A percentile compares a stretch with the other conserved stretches of the same genome.
Evolutionary conservation across 2,113 vertebrate genomes (phyloP).

Genomic region (Notothenia rossii): DNA sequence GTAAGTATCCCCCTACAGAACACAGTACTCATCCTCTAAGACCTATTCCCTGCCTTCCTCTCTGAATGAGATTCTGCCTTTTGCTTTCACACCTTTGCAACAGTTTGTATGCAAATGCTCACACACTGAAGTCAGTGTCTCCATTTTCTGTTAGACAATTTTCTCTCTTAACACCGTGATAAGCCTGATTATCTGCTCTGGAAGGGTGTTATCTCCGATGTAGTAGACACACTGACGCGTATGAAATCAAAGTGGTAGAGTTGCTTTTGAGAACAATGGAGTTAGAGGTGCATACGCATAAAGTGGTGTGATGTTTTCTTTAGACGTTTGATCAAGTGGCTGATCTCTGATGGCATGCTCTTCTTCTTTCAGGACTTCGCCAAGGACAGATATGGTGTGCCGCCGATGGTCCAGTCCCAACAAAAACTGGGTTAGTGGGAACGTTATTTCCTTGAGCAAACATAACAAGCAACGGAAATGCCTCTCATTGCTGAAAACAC

Average conservation of each 20-base stretch:
- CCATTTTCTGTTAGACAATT: conserved; percentile 16
- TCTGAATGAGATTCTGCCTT: conserved; percentile 21
- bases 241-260: conserved; percentile 15
- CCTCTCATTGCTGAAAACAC: background rate
- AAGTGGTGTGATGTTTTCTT: conserved; percentile 19
- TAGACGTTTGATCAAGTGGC: background rate
- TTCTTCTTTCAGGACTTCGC: conserved; percentile 91
- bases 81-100: conserved; percentile 40
- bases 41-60: conserved; percentile 13
- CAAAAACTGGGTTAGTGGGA: conserved; percentile 94
- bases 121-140: background rate
- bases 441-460: background rate
- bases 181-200: conserved; percentile 45
- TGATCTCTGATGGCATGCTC: background rate
- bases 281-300: background rate
- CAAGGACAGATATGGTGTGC: conserved; percentile 93
- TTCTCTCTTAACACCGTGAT: conserved; percentile 26
- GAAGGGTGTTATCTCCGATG: conserved; percentile 52
- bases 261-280: conserved; percentile 7
- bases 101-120: conserved; percentile 48
- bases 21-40: conserved; percentile 2
- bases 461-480: background rate
- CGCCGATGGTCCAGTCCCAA: conserved; percentile 93
- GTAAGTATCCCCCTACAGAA: conserved; percentile 73
- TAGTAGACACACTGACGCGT: conserved; percentile 51